These are phyloP conservation scores for Schmidtea mediterranea DNA, from an alignment of 1,140 invertebrate species.

Conservation along the genomic window DNA sequence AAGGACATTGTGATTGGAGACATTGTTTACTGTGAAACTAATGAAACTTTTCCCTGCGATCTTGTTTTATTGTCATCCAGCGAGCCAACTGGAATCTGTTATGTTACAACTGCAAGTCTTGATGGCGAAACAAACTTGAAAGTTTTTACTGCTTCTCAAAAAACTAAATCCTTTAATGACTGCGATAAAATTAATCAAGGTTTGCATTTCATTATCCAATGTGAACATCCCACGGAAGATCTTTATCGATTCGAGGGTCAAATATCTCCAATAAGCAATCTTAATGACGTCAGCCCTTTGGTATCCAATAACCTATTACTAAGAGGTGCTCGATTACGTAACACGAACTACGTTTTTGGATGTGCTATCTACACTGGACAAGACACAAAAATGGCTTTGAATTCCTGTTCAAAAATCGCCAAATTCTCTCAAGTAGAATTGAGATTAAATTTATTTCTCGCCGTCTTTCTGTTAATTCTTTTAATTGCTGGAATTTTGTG, in stretches of 20 bases:
- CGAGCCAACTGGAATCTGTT: slow-evolving; percentile 25
- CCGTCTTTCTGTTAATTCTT: background rate
- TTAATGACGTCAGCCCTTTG: slow-evolving; percentile 19
- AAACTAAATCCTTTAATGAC: slow-evolving; percentile 26
- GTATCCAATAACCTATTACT: slow-evolving; percentile 45
- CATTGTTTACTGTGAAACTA: slow-evolving; percentile 48
- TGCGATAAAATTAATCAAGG: slow-evolving; percentile 13
- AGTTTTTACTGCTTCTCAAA: slow-evolving; percentile 37
- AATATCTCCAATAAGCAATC: background rate
- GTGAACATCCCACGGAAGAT: slow-evolving; percentile 4
- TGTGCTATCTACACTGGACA: slow-evolving; percentile 48
- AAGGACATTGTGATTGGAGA: slow-evolving; percentile 57
- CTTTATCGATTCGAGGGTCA: slow-evolving; percentile 2
- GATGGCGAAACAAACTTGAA: slow-evolving; percentile 31
- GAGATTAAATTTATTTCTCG: background rate
- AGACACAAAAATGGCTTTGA: slow-evolving; percentile 42
- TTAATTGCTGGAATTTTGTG: background rate
- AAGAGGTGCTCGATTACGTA: slow-evolving; percentile 46
- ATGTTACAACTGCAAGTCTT: slow-evolving; percentile 27
- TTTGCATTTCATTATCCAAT: background rate
- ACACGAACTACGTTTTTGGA: slow-evolving; percentile 44
- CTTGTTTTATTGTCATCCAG: slow-evolving; percentile 43
- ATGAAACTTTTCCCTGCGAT: slow-evolving; percentile 33
- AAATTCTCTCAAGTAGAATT: background rate
- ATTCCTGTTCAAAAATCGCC: background rate